Percentiles rank a stretch among this genome's conserved stretches.
These are phyloP conservation scores for Ploceus nigricollis DNA, from an alignment of 2,113 vertebrate species.

Conservation along the genomic window DNA sequence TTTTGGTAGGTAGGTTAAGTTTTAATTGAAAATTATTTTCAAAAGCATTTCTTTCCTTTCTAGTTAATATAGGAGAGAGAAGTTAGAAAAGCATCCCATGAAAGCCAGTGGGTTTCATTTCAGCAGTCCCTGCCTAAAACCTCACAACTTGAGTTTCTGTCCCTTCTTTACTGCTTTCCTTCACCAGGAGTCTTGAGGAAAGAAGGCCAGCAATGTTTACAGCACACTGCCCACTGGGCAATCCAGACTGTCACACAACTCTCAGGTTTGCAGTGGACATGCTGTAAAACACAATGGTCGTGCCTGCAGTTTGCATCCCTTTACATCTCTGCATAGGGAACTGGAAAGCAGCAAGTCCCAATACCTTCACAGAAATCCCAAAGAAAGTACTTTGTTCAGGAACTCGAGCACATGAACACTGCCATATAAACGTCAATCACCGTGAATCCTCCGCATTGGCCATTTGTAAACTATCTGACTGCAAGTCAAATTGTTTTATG, in stretches of 20 bases:
- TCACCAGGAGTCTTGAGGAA: neutral
- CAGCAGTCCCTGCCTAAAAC: neutral
- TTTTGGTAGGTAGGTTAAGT: neutral
- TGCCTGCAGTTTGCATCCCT: neutral
- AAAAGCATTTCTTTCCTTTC: neutral
- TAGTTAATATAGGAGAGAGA: neutral
- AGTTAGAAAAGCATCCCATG: neutral
- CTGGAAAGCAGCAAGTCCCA: neutral
- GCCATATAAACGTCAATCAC: conserved; percentile 1
- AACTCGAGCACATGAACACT: neutral
- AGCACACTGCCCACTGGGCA: neutral
- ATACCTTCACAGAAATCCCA: neutral
- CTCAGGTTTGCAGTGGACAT: neutral
- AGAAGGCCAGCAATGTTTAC: neutral
- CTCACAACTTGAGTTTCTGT: neutral
- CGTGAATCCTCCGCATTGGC: neutral
- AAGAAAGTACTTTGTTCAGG: neutral
- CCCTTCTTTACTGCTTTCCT: neutral
- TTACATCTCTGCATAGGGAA: neutral
- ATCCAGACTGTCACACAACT: neutral
- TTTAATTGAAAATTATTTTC: neutral
- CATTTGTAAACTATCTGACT: conserved; percentile 32
- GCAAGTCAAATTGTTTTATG: conserved; percentile 71
- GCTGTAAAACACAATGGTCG: neutral
- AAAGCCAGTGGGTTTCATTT: neutral